phyloP scores from a whole-genome alignment of 1,140 invertebrate genomes.

The Aleiodes sp. region DNA sequence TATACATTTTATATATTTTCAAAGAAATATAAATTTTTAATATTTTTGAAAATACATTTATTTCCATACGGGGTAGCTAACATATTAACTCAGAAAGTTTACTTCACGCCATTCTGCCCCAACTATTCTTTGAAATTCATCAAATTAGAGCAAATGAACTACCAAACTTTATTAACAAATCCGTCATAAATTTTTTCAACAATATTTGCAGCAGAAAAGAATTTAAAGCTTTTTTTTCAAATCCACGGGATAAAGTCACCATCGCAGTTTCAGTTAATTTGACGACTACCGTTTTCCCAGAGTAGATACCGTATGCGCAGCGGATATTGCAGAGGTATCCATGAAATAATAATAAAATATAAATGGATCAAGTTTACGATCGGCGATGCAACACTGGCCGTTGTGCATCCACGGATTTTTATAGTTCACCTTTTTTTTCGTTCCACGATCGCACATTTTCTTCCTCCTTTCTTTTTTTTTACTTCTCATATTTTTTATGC shows the following conservation, averaged over 20 bases:
- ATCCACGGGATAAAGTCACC: conserved; percentile 52
- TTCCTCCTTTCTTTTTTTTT: neutral
- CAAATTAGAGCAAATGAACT: too few relatives aligned
- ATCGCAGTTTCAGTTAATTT: conserved; percentile 62
- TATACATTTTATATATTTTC: too few relatives aligned
- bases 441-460: conserved; percentile 16
- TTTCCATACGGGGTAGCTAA: too few relatives aligned
- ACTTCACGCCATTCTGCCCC: too few relatives aligned
- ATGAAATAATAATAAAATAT: conserved; percentile 67
- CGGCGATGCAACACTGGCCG: neutral
- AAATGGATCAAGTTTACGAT: conserved; percentile 66
- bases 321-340: conserved; percentile 55
- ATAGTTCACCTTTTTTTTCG: conserved; percentile 12
- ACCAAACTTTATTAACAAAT: too few relatives aligned
- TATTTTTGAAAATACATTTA: too few relatives aligned
- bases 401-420: neutral
- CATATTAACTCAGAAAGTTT: too few relatives aligned
- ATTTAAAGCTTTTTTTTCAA: neutral
- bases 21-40: too few relatives aligned
- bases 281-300: conserved; percentile 53
- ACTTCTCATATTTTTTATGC: conserved; percentile 50
- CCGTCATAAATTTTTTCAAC: neutral
- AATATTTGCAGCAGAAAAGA: neutral
- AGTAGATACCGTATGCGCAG: conserved; percentile 35
- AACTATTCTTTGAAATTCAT: too few relatives aligned